Conservation (phyloP, 2,888 invertebrate genomes). For the Portevinia maculata region DNA sequence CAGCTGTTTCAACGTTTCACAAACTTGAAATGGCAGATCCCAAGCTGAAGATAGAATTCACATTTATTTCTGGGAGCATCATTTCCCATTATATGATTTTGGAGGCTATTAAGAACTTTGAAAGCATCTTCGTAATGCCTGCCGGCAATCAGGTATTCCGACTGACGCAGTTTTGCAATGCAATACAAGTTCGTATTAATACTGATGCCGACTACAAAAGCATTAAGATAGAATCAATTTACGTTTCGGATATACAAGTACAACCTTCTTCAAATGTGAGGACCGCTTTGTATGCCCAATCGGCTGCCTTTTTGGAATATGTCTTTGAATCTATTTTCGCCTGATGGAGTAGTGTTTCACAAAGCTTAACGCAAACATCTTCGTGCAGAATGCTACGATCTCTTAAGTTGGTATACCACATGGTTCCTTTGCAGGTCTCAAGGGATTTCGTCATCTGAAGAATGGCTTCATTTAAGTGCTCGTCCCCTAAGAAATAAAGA, state of each 20-base stretch:
- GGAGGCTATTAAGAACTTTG: conserved; percentile 5
- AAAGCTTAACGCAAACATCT: conserved; percentile 43
- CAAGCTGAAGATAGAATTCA: conserved; percentile 61
- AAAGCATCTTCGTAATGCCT: conserved; percentile 25
- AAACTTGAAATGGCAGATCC: conserved; percentile 56
- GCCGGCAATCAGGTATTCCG: conserved; percentile 36
- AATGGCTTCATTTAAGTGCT: conserved; percentile 41
- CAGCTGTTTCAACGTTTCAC: background rate
- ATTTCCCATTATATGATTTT: conserved; percentile 28
- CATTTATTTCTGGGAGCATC: conserved; percentile 44
- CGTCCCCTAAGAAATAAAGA: background rate
- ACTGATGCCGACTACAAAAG: conserved; percentile 31
- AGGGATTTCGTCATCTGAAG: conserved; percentile 27
- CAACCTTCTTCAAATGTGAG: conserved; percentile 25
- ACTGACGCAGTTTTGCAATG: conserved; percentile 39
- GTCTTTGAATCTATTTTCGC: conserved; percentile 3
- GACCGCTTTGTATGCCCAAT: conserved; percentile 31
- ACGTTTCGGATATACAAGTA: background rate
- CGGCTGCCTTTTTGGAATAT: conserved; percentile 11
- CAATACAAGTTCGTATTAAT: conserved; percentile 38
- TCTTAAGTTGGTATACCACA: conserved; percentile 59
- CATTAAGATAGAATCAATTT: background rate
- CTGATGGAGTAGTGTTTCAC: conserved; percentile 39
- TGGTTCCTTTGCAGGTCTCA: conserved; percentile 18
- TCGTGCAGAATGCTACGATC: conserved; percentile 46